These are phyloP conservation scores for Paraescarpia echinospica DNA, from an alignment of 1,140 invertebrate genomes.

Conservation along the genomic window DNA sequence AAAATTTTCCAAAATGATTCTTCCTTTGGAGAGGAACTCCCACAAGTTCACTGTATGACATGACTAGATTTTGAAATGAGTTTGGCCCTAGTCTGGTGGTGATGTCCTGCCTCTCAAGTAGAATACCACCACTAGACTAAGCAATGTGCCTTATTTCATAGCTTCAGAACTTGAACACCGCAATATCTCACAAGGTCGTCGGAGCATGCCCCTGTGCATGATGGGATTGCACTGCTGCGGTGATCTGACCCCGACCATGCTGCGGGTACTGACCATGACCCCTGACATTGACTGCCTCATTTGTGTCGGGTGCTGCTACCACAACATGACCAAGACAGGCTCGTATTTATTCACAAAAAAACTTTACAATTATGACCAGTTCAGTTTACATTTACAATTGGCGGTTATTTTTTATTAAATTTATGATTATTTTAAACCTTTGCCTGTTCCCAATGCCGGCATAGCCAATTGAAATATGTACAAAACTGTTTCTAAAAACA, in stretches of 20 bases:
- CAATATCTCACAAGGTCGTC: neutral
- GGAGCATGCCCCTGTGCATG: conserved; percentile 37
- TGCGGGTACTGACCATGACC: conserved; percentile 39
- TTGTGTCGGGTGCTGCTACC: conserved; percentile 55
- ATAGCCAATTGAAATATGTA: too few species aligned
- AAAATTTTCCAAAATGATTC: neutral
- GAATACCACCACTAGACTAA: neutral
- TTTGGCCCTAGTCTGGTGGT: neutral
- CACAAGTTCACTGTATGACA: neutral
- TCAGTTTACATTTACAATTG: neutral
- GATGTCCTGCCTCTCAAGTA: neutral
- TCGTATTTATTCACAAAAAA: neutral
- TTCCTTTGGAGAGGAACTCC: neutral
- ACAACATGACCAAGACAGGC: conserved; percentile 46
- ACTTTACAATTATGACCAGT: neutral
- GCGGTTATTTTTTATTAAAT: too few species aligned
- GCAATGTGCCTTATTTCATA: neutral
- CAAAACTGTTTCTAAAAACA: too few species aligned
- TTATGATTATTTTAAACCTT: too few species aligned
- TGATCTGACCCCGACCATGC: conserved; percentile 50
- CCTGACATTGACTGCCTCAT: conserved; percentile 38
- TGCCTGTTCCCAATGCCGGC: too few species aligned
- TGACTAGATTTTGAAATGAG: neutral
- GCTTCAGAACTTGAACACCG: neutral
- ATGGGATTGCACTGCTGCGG: conserved; percentile 56